Conservation (phyloP, 2,888 invertebrate species). For the Thysanoteuthis rhombus region DNA sequence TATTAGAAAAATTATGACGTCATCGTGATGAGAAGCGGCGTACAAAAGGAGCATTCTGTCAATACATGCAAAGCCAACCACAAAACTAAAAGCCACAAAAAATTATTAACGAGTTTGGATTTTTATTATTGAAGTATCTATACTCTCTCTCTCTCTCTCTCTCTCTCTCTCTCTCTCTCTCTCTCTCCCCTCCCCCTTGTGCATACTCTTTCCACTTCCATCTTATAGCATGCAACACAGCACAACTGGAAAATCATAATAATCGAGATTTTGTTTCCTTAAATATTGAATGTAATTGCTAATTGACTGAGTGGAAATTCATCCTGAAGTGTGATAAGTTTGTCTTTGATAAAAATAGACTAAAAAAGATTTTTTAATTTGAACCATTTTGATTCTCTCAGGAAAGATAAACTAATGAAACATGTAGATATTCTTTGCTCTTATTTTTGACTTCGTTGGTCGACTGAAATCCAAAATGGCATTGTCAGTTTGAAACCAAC, state of each 20-base stretch:
- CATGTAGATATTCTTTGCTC: no score
- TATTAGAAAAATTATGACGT: background rate
- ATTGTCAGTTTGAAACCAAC: background rate
- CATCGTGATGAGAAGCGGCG: background rate
- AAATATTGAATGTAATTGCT: no score
- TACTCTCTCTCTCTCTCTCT: no score
- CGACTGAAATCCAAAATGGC: no score
- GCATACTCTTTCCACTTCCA: background rate
- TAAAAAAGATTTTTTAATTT: background rate
- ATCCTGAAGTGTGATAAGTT: background rate
- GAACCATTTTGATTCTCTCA: background rate
- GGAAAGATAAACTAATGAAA: no score
- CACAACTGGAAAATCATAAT: background rate
- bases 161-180: background rate
- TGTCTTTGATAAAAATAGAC: background rate
- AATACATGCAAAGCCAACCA: background rate
- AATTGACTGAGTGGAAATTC: background rate
- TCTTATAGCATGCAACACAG: background rate
- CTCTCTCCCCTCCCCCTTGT: background rate
- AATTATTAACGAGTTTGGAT: background rate
- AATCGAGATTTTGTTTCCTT: background rate
- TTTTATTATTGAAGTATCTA: background rate
- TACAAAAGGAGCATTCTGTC: background rate
- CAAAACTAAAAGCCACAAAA: background rate
- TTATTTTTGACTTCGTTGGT: no score